phyloP scores from a whole-genome alignment of 2,888 invertebrate genomes.

The Tethea ocularis region DNA sequence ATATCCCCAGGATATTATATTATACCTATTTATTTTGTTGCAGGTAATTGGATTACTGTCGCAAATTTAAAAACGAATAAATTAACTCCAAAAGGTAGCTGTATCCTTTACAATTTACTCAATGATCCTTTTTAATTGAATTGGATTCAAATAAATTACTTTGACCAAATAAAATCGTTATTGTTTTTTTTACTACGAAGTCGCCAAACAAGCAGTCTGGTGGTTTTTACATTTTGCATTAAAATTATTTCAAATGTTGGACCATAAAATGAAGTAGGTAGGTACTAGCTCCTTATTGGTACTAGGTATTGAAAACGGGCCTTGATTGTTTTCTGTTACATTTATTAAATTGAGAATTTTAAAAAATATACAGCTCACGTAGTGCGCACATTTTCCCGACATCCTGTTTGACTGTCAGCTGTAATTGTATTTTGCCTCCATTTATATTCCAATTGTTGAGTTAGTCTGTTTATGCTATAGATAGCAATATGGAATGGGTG shows the following conservation, averaged over 20 bases:
- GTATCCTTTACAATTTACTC: neutral
- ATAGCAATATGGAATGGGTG: neutral
- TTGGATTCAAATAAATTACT: neutral
- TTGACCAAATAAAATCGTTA: too few relatives aligned
- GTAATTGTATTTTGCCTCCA: neutral
- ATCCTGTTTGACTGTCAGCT: neutral
- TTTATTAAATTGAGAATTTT: too few relatives aligned
- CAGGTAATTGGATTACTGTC: neutral
- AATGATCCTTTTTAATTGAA: neutral
- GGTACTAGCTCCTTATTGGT: too few relatives aligned
- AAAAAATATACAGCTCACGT: neutral
- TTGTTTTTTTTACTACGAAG: too few relatives aligned
- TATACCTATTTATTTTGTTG: neutral
- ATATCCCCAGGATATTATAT: too few relatives aligned
- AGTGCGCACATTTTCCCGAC: neutral
- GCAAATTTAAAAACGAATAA: neutral
- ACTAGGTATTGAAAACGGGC: too few relatives aligned
- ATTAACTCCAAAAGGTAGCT: neutral
- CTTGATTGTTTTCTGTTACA: too few relatives aligned
- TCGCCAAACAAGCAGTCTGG: too few relatives aligned
- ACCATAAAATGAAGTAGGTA: too few relatives aligned
- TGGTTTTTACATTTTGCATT: too few relatives aligned
- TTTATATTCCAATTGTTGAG: neutral
- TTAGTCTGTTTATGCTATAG: neutral
- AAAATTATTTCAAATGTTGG: too few relatives aligned